phyloP scores from a whole-genome alignment of 1,140 invertebrate species.

The Capitella teleta region DNA sequence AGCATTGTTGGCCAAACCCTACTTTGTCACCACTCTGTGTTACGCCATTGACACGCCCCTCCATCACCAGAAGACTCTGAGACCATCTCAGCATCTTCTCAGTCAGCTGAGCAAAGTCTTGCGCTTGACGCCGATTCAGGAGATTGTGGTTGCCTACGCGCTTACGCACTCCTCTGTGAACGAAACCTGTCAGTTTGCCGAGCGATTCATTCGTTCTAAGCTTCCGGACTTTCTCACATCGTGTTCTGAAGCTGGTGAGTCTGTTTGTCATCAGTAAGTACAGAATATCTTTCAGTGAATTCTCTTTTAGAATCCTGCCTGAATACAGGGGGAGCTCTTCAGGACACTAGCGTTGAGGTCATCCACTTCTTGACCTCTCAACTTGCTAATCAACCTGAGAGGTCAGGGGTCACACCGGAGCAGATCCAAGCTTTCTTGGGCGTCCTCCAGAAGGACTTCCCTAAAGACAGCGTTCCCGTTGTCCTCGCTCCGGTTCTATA shows the following conservation, averaged over 20 bases:
- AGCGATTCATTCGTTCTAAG: constrained; percentile 66
- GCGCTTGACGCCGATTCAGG: constrained; percentile 70
- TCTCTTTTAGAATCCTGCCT: too few relatives aligned
- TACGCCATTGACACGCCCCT: constrained; percentile 64
- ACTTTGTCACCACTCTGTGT: constrained; percentile 61
- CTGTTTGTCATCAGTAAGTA: too few relatives aligned
- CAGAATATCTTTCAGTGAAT: too few relatives aligned
- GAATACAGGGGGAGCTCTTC: too few relatives aligned
- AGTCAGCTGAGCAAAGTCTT: constrained; percentile 69
- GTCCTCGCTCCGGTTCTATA: constrained; percentile 77
- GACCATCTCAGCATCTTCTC: constrained; percentile 64
- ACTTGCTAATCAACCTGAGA: too few relatives aligned
- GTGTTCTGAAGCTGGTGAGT: constrained; percentile 59
- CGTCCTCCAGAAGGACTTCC: constrained; percentile 72
- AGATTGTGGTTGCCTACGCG: constrained; percentile 75
- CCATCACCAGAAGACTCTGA: constrained; percentile 53
- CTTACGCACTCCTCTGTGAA: constrained; percentile 64
- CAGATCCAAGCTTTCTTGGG: constrained; percentile 68
- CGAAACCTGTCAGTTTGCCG: constrained; percentile 60
- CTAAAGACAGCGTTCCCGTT: constrained; percentile 71
- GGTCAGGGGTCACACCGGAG: constrained; percentile 49
- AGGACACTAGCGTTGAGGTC: too few relatives aligned
- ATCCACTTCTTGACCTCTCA: too few relatives aligned
- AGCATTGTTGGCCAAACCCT: constrained; percentile 60
- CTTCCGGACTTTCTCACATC: constrained; percentile 62